Conservation (phyloP, 1,140 invertebrate genomes). For the Temnothorax nylanderi region DNA sequence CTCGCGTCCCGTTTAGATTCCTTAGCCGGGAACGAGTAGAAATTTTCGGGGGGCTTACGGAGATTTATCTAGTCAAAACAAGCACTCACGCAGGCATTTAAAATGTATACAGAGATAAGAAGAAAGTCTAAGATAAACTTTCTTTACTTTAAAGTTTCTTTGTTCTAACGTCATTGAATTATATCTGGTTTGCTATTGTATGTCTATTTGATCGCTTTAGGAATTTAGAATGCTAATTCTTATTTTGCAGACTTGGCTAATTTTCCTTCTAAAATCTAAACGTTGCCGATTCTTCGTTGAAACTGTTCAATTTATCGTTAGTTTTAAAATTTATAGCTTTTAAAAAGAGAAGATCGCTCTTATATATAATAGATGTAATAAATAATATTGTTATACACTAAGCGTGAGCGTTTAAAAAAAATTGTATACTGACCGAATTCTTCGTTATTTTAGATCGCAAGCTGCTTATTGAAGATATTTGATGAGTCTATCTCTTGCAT, state of each 20-base stretch:
- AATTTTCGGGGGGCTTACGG: neutral
- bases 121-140: neutral
- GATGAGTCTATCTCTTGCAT: neutral
- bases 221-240: neutral
- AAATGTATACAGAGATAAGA: neutral
- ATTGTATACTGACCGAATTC: neutral
- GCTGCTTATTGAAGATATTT: neutral
- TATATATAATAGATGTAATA: neutral
- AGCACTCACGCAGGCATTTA: too few relatives aligned
- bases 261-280: neutral
- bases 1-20: neutral
- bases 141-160: neutral
- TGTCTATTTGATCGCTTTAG: neutral
- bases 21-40: too few relatives aligned
- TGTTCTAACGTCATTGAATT: neutral
- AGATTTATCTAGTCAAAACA: neutral
- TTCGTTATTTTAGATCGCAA: conserved; percentile 2
- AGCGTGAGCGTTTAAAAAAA: neutral
- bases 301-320: neutral
- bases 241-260: neutral
- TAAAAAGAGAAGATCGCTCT: neutral
- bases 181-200: neutral
- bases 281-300: neutral
- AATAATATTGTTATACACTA: neutral
- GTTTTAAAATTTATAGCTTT: neutral